Evolutionary conservation across 1,140 invertebrate genomes (phyloP).

Genomic region (Aphelenchoides fujianensis): DNA sequence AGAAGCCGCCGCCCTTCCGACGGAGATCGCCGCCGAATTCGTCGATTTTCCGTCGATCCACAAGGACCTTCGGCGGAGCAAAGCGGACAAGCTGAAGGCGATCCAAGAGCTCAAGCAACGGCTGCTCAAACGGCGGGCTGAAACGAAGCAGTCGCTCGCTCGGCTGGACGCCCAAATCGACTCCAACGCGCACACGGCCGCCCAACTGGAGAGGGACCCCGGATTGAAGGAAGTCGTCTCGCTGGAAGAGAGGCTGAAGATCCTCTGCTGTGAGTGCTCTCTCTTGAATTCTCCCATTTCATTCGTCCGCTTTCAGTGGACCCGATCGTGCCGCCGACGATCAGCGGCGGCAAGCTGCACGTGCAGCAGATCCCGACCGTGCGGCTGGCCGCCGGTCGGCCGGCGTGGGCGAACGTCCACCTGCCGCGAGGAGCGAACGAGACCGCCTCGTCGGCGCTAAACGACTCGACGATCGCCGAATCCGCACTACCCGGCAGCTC

Average conservation of each 20-base stretch:
- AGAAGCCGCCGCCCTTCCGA: neutral
- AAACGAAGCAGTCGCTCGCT: neutral
- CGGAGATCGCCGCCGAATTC: neutral
- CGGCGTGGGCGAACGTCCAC: neutral
- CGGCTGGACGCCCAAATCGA: neutral
- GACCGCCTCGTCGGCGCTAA: neutral
- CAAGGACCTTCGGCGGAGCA: neutral
- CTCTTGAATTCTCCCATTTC: neutral
- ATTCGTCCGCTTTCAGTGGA: neutral
- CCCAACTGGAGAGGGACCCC: neutral
- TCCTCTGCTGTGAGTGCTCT: neutral
- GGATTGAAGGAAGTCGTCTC: neutral
- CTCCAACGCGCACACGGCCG: neutral
- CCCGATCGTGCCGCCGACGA: neutral
- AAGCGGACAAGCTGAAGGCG: neutral
- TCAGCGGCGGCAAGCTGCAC: neutral
- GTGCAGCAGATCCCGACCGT: neutral
- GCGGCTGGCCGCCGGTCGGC: neutral
- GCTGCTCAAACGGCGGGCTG: neutral
- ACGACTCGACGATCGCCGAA: too few species aligned
- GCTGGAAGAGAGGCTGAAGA: neutral
- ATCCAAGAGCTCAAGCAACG: neutral
- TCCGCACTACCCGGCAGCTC: too few species aligned
- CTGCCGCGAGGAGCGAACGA: neutral
- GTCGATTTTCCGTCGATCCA: neutral